Conservation (phyloP, 2,113 vertebrate species). For the Opisthocomus hoazin region DNA sequence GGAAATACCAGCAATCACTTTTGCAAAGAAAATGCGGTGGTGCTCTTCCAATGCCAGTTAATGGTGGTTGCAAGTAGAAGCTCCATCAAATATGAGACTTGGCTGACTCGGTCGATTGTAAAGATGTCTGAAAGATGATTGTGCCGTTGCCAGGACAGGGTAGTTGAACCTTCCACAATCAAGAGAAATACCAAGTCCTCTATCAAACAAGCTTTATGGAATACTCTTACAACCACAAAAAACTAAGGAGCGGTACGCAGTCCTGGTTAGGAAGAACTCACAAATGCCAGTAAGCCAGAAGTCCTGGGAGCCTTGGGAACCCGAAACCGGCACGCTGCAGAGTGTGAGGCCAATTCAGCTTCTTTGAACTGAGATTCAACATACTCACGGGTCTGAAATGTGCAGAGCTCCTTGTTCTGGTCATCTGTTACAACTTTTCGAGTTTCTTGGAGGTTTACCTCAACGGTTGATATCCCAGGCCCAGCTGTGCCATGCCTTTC, state of each 20-base stretch:
- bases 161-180: background rate
- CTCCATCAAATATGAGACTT: background rate
- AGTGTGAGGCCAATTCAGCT: background rate
- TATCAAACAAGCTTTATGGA: background rate
- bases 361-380: background rate
- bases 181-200: background rate
- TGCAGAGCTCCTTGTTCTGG: background rate
- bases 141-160: background rate
- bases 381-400: background rate
- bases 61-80: background rate
- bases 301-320: background rate
- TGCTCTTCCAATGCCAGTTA: background rate
- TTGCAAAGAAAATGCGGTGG: background rate
- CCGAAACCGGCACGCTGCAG: background rate
- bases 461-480: background rate
- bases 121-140: background rate
- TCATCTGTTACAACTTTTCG: background rate
- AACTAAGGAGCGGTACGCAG: background rate
- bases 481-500: background rate
- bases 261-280: background rate
- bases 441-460: background rate
- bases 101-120: background rate
- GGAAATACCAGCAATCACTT: background rate
- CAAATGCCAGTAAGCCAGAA: background rate
- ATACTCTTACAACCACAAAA: background rate